Base-by-base conservation (phyloP, 2,797 vertebrate species). In the Alectoris magna region DNA sequence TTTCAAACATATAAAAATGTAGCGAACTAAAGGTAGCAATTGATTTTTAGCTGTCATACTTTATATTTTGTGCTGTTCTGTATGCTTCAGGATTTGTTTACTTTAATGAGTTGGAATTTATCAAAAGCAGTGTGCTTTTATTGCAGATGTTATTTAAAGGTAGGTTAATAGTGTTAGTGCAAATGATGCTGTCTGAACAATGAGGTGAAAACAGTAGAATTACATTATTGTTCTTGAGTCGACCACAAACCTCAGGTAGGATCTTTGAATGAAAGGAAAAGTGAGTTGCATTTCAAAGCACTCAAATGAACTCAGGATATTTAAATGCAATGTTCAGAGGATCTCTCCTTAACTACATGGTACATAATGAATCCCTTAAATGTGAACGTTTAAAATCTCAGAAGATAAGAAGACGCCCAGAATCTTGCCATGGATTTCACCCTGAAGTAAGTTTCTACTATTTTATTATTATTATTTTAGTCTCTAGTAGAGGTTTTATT, bases 351-450 rank as follows among this genome's bases (percentile, higher is more conserved):
- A 98, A 98, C 98, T 96, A 63, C 97, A 53, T 95, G 97, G 97
- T 97, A 99, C 99, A 99, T 99, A 99, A 99, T 77, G 99, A 99
- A 98, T 99, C 99, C 90, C 98, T 99, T 41, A 99, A 99, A 97
- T 99, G 99, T 80, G 99, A 99, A 90, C 98, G 99, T 68, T 93
- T 99, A 95, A 99, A 99, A 98, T 98, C 98, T 85, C 99, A 99
- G 97, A 99, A 99, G 97, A 99, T 99, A 97, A 98, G 99, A 97
- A 97, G 99, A 91, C 98, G 99, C 24, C 99, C 99, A 31, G 99
- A 99, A 96, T 98, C 98, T 63, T 99, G 99, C 96, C 99, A 99
- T 79, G 98, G 99, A 88, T 99, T 99, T 96, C 99, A 99, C 94
- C 98, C 99, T 36, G 99, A 99, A 98, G 99, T 99, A 97, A 95